These are phyloP conservation scores for Drosophila watanabei DNA, from an alignment of 1,140 invertebrate genomes.

Conservation along the genomic window DNA sequence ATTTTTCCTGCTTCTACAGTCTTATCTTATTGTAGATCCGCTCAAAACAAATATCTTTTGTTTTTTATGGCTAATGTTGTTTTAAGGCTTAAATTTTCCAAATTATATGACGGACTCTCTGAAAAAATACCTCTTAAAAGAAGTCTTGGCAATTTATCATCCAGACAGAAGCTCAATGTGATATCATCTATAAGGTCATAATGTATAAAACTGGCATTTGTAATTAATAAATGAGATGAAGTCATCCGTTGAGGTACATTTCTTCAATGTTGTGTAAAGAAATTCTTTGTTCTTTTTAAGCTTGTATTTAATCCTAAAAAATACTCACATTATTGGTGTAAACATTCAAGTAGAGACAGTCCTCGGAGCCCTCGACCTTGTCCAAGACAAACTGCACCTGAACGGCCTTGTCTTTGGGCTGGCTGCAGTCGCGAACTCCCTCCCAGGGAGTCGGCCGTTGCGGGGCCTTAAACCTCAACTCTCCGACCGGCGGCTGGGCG, in stretches of 20 bases:
- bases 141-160: not conserved
- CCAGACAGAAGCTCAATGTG: not conserved
- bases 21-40: not conserved
- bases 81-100: not conserved
- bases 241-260: not conserved
- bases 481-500: constrained; percentile 87
- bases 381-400: constrained; percentile 77
- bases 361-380: constrained; percentile 87
- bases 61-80: not conserved
- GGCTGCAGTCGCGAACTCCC: constrained; percentile 63
- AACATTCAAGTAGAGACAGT: constrained; percentile 91
- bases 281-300: too few species aligned
- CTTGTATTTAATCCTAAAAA: not conserved
- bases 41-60: not conserved
- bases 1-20: too few species aligned
- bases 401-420: constrained; percentile 84
- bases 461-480: constrained; percentile 87
- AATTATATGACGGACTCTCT: not conserved
- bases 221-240: not conserved
- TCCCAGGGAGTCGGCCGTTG: constrained; percentile 81
- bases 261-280: not conserved
- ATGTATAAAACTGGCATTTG: not conserved
- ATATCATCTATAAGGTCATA: not conserved
- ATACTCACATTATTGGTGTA: constrained; percentile 88
- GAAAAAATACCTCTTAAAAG: not conserved